Base-by-base conservation (phyloP, 2,797 vertebrate species). In the Hypotaenidia philippensis region DNA sequence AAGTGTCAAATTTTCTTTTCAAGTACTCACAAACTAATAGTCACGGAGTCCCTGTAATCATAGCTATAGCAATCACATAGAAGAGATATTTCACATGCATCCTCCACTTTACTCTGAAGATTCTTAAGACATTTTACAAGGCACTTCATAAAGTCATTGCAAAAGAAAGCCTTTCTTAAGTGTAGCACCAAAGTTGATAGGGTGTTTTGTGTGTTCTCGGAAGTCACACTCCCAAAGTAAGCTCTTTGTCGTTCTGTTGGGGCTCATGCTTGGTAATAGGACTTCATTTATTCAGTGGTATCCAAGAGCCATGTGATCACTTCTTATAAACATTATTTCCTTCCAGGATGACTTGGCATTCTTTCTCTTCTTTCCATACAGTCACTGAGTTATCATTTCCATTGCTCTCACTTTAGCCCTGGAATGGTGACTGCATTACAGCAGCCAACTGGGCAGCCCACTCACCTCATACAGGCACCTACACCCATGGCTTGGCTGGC, bases 401-500 rank as follows among this genome's bases (percentile, higher is more conserved):
- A 22, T 47, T 69, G 15, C 22, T 21, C 12, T 75, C 2, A 1
- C n/a, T 63, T 86, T 55, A 55, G 13, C 27, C 18, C 11, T 44
- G 38, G 23, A 18, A 8, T 44, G 12, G 12, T 52, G 45, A 79
- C 27, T 0, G 1, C 20, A 25, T 8, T 21, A 27, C 4, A 34
- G 9, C 38, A 78, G 11, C 19, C n/a, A 59, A 2, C 3, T 38
- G 17, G 27, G 15, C 29, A 84, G 34, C 10, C 10, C 79, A 32
- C 34, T 57, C 31, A 89, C 10, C 11, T 89, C 50, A 21, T 16
- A 50, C 13, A 9, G 65, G 12, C 5, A 38, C 19, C 29, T 63
- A 31, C 6, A 31, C 8, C 6, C 16, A 3, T 13, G 6, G 9
- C 17, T 9, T 8, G 3, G 14, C 2, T 41, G 13, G 31, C 29